These are phyloP conservation scores for Torymus texanus DNA, from an alignment of 2,888 invertebrate genomes.

Conservation along the genomic window DNA sequence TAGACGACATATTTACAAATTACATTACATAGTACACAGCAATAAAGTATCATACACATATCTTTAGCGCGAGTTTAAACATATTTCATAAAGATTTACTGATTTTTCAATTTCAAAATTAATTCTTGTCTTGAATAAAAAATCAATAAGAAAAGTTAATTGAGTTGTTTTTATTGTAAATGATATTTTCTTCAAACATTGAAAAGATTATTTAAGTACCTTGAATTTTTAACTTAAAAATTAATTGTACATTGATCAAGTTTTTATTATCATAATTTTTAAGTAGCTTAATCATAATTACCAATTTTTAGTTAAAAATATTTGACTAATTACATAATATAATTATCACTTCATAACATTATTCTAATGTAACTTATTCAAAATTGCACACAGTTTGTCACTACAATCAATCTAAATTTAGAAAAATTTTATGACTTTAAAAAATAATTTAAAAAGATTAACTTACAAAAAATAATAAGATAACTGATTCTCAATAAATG, in stretches of 20 bases:
- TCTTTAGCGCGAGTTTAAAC: constrained; percentile 57
- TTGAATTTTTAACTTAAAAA: constrained; percentile 15
- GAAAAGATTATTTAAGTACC: constrained; percentile 16
- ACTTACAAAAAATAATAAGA: too few relatives aligned
- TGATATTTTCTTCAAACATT: constrained; percentile 2
- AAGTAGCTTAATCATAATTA: constrained; percentile 10
- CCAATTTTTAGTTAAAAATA: constrained; percentile 5
- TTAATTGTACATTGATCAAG: constrained; percentile 22
- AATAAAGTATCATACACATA: constrained; percentile 69
- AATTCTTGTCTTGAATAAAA: background rate
- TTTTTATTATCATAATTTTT: constrained; percentile 12
- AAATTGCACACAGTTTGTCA: constrained; percentile 47
- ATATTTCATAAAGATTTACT: constrained; percentile 34
- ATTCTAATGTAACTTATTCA: constrained; percentile 16
- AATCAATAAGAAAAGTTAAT: too few relatives aligned
- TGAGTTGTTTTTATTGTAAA: background rate
- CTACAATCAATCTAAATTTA: constrained; percentile 18
- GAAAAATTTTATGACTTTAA: constrained; percentile 12
- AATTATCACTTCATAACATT: constrained; percentile 26
- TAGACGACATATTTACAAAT: constrained; percentile 71
- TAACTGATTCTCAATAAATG: too few relatives aligned
- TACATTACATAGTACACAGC: constrained; percentile 71
- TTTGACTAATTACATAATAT: background rate
- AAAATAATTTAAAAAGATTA: too few relatives aligned
- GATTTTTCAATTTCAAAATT: constrained; percentile 45